These are phyloP conservation scores for Euzophera pinguis DNA, from an alignment of 2,888 invertebrate species.

Conservation along the genomic window DNA sequence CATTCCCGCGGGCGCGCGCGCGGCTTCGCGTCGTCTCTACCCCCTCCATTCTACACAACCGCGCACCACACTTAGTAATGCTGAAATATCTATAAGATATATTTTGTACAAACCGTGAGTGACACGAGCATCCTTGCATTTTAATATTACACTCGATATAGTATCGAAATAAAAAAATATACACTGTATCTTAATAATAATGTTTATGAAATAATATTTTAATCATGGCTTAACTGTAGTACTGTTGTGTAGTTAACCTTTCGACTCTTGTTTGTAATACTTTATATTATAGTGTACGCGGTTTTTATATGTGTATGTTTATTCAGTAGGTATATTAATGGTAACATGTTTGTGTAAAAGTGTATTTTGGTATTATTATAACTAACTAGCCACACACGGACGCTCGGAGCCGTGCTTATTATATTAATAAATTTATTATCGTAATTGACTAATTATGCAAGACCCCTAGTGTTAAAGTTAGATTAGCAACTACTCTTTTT, in stretches of 20 bases:
- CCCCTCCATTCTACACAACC: constrained; percentile 19
- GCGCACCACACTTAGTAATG: not conserved
- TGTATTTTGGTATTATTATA: constrained; percentile 73
- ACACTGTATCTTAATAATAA: constrained; percentile 69
- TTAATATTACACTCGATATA: constrained; percentile 60
- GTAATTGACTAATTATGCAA: constrained; percentile 80
- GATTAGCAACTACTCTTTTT: constrained; percentile 63
- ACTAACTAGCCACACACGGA: constrained; percentile 42
- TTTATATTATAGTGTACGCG: constrained; percentile 76
- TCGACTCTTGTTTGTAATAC: constrained; percentile 78
- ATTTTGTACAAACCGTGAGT: constrained; percentile 35
- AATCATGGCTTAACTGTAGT: constrained; percentile 78
- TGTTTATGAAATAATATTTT: constrained; percentile 72
- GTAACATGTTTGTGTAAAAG: constrained; percentile 74
- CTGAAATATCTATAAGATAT: constrained; percentile 8
- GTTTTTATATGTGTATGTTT: constrained; percentile 80
- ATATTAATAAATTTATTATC: constrained; percentile 74
- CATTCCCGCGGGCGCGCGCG: constrained; percentile 29
- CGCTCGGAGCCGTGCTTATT: constrained; percentile 31
- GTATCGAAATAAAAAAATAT: constrained; percentile 67
- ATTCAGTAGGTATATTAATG: constrained; percentile 73
- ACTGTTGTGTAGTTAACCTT: constrained; percentile 77
- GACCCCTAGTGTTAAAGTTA: constrained; percentile 72
- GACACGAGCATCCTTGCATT: constrained; percentile 49
- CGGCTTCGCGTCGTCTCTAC: constrained; percentile 27